A percentile compares a stretch with the other conserved stretches of the same genome.
Evolutionary conservation across 2,797 vertebrate genomes (phyloP).

Genomic region (Oreochromis mossambicus): DNA sequence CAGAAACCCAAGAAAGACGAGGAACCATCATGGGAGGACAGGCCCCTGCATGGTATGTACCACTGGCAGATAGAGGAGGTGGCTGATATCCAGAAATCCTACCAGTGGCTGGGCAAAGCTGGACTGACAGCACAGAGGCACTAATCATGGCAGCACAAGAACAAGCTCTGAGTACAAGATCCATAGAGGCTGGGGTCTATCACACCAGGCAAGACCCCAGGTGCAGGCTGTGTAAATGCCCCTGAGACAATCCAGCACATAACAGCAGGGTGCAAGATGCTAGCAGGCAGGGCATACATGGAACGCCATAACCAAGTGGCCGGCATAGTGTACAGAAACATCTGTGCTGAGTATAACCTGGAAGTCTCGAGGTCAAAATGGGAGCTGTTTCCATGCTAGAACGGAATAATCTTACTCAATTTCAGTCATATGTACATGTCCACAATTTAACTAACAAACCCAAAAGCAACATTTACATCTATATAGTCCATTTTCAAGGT

Average conservation of each 20-base stretch:
- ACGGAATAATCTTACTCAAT: background rate
- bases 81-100: no score
- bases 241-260: background rate
- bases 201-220: background rate
- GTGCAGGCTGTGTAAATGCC: background rate
- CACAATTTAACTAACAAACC: background rate
- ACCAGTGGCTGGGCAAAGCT: no score
- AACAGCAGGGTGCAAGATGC: background rate
- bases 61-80: no score
- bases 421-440: background rate
- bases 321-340: background rate
- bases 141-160: background rate
- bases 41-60: no score
- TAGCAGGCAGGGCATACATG: background rate
- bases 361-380: background rate
- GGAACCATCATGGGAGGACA: no score
- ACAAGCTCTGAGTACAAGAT: background rate
- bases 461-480: background rate
- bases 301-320: background rate
- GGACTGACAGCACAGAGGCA: background rate
- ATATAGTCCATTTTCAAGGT: background rate
- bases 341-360: background rate
- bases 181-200: background rate
- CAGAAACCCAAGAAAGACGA: no score
- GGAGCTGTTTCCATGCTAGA: background rate